Percentiles rank a stretch among this genome's conserved stretches.
Evolutionary conservation across 2,888 invertebrate genomes (phyloP).

Genomic region (Gymnosoma rotundatum): DNA sequence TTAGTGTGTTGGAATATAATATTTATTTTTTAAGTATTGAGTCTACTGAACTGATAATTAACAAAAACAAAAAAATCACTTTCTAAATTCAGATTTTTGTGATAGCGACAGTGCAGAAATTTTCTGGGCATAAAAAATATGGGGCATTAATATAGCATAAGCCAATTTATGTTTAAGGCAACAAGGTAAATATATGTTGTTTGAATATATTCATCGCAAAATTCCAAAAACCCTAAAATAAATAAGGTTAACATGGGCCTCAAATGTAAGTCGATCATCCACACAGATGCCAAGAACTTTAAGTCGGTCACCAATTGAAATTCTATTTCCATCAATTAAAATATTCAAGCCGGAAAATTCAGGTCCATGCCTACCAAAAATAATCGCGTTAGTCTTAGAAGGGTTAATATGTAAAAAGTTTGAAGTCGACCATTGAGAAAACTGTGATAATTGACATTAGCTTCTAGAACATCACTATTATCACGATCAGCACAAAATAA

Average conservation of each 20-base stretch:
- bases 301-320: not conserved
- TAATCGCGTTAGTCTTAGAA: not conserved
- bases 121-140: constrained; percentile 15
- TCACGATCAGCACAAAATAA: not conserved
- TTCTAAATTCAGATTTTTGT: too few species aligned
- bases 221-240: not conserved
- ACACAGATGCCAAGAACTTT: not conserved
- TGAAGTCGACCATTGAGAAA: not conserved
- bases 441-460: not conserved
- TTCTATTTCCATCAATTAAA: constrained; percentile 1
- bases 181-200: constrained; percentile 12
- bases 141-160: constrained; percentile 6
- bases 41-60: too few species aligned
- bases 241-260: not conserved
- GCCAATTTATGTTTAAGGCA: not conserved
- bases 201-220: constrained; percentile 13
- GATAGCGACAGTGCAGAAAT: too few species aligned
- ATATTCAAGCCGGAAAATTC: not conserved
- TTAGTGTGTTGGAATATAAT: too few species aligned
- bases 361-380: not conserved
- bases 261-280: too few species aligned
- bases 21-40: too few species aligned
- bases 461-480: not conserved
- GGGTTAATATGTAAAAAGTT: not conserved
- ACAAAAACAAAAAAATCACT: too few species aligned